These are phyloP conservation scores for Nymphalis polychloros DNA, from an alignment of 2,888 invertebrate species.

Conservation along the genomic window DNA sequence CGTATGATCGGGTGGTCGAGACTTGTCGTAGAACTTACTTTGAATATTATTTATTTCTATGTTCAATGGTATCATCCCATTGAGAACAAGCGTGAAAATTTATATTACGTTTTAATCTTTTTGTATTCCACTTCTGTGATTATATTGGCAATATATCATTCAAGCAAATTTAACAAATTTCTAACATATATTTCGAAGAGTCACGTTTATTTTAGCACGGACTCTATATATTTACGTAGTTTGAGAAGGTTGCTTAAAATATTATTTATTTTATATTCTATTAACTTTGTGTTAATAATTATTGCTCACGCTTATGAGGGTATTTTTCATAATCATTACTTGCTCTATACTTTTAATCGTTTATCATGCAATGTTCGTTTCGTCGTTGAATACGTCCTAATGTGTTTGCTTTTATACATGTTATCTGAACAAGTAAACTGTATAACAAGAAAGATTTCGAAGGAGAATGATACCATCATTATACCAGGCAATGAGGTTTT, in stretches of 20 bases:
- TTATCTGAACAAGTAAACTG: conserved; percentile 19
- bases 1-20: not conserved
- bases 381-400: not conserved
- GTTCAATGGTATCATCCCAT: not conserved
- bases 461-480: not conserved
- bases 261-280: too few species aligned
- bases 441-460: conserved; percentile 9
- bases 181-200: not conserved
- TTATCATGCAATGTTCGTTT: not conserved
- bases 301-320: too few species aligned
- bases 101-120: not conserved
- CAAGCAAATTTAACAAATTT: not conserved
- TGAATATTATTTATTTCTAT: not conserved
- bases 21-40: not conserved
- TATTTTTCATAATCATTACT: too few species aligned
- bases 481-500: not conserved
- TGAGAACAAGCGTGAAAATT: not conserved
- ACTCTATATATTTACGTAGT: not conserved
- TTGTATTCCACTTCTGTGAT: not conserved
- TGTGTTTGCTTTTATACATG: not conserved
- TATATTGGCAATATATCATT: not conserved
- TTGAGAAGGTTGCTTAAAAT: not conserved
- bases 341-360: not conserved
- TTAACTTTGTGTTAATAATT: too few species aligned
- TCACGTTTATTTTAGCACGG: not conserved